Base-by-base conservation (phyloP, 1,140 invertebrate species). In the Panulirus ornatus region DNA sequence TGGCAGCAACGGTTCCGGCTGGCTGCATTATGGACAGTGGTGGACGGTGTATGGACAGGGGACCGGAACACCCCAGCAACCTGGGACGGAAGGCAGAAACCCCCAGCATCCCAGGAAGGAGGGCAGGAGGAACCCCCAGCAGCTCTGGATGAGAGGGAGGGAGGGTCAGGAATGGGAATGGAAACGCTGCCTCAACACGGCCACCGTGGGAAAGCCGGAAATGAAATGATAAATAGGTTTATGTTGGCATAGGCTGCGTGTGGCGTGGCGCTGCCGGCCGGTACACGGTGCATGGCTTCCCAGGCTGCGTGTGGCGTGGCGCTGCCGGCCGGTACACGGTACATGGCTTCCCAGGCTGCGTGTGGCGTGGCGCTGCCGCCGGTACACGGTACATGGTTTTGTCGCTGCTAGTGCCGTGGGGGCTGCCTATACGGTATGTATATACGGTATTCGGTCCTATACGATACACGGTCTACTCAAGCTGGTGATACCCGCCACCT, bases 171-270 rank as follows among this genome's bases (percentile, higher is more conserved):
- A 81, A 81, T 81, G 47, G 78, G 78, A 81, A 81, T 81, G 78
- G 78, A 30, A 58, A 34, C n/a, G 58, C 36, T 19, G 47, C 44
- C 5, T 22, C 47, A 22, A 51, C 47, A 36, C 47, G 9, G 47
- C 78, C 44, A 79, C 47, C 78, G 78, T 81, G 78, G 78, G 78
- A 81, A 81, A 81, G 27, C 47, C 47, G 78, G 78, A 81, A 81
- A 54, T 58, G 30, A 81, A 81, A 81, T 81, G 78, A 81, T 81
- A 58, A 58, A 81, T 81, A 58, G 78, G 78, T 58, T 36, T 36
- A 11, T n/a, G 78, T 38, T 36, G 34, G 27, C 19, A 73, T 27
- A 6, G 16, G 30, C 3, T 58, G 30, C 47, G n/a, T 66, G 58
- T 66, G 22, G 58, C 22, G 58, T 14, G 58, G 5, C 2, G 51